These are phyloP conservation scores for Heliocidaris erythrogramma DNA, from an alignment of 35 echinoderm and acorn worm genomes.

Conservation along the genomic window DNA sequence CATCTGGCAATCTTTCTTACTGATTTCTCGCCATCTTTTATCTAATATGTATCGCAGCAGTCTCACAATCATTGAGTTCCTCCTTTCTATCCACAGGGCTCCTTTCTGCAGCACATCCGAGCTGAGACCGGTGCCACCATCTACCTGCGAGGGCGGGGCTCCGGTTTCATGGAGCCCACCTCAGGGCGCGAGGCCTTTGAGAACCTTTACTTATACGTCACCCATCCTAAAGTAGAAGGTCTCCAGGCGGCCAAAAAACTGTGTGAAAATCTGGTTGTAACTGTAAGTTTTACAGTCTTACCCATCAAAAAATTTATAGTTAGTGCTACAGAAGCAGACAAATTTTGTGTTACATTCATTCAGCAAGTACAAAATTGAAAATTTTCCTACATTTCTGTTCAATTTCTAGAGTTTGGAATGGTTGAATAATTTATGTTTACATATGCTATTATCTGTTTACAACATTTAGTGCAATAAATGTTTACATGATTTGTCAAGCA, in stretches of 20 bases:
- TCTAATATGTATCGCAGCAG: background rate
- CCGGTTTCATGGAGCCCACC: conserved; percentile 82
- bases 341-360: too few relatives aligned
- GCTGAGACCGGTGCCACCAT: conserved; percentile 82
- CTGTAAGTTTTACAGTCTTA: conserved; percentile 62
- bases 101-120: conserved; percentile 86
- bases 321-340: too few relatives aligned
- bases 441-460: too few relatives aligned
- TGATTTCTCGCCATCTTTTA: too few relatives aligned
- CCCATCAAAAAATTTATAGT: too few relatives aligned
- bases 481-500: too few relatives aligned
- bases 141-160: conserved; percentile 80
- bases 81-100: conserved; percentile 58
- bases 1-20: too few relatives aligned
- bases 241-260: conserved; percentile 93
- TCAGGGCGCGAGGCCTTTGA: conserved; percentile 98
- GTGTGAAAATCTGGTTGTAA: conserved; percentile 96
- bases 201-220: conserved; percentile 84
- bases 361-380: too few relatives aligned
- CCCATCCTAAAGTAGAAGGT: conserved; percentile 83
- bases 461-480: too few relatives aligned
- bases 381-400: too few relatives aligned
- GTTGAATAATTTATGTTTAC: too few relatives aligned
- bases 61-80: background rate
- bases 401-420: too few relatives aligned